Percentiles rank a stretch among this genome's conserved stretches.
Evolutionary conservation across 1,140 invertebrate genomes (phyloP).

Genomic region (Heliothis virescens): DNA sequence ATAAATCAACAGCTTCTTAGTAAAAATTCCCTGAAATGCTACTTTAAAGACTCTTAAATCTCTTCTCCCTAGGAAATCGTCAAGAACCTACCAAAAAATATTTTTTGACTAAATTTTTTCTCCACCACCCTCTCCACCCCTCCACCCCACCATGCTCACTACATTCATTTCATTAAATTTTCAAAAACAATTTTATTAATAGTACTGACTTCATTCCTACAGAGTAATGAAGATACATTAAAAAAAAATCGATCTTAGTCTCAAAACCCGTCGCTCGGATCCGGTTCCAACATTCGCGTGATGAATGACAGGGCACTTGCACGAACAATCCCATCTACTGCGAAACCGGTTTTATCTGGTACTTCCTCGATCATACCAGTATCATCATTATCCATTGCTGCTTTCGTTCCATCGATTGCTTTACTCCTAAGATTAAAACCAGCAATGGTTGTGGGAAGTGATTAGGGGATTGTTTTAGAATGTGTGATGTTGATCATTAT

Average conservation of each 20-base stretch:
- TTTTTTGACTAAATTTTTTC: conserved; percentile 11
- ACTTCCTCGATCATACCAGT: conserved; percentile 39
- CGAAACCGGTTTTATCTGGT: conserved; percentile 27
- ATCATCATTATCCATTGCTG: conserved; percentile 56
- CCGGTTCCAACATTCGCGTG: conserved; percentile 81
- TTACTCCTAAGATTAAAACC: background rate
- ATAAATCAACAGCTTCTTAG: too few species aligned
- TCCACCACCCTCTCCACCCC: too few species aligned
- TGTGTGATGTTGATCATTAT: conserved; percentile 60
- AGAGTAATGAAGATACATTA: conserved; percentile 59
- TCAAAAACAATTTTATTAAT: conserved; percentile 43
- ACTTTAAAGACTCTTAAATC: too few species aligned
- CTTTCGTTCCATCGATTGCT: conserved; percentile 34
- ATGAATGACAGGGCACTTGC: conserved; percentile 77
- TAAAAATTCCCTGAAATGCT: too few species aligned
- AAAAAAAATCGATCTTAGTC: conserved; percentile 67
- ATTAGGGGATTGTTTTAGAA: background rate
- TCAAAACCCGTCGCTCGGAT: conserved; percentile 68
- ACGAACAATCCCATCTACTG: conserved; percentile 59
- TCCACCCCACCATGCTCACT: conserved; percentile 29
- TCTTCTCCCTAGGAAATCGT: too few species aligned
- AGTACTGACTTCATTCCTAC: conserved; percentile 48
- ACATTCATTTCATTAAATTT: conserved; percentile 35
- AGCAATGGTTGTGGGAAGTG: conserved; percentile 27
- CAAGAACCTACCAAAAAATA: background rate